A percentile compares a stretch with the other conserved stretches of the same genome.
Evolutionary conservation across 2,888 invertebrate species (phyloP).

Genomic region (Coenonympha arcania): DNA sequence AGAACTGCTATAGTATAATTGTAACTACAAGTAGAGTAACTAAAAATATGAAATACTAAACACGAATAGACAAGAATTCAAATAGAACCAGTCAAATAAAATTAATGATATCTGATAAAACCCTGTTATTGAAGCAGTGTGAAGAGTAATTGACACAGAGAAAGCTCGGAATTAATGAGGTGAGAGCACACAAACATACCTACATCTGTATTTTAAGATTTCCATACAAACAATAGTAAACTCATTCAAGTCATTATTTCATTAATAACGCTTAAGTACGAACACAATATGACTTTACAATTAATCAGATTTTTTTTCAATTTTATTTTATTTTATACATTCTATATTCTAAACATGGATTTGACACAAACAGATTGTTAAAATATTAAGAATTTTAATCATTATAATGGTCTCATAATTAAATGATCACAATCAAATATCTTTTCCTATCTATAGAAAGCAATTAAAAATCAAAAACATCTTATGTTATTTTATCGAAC

Average conservation of each 20-base stretch:
- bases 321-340: not conserved
- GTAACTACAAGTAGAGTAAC: no score
- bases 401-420: no score
- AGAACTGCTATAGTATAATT: no score
- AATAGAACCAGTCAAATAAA: no score
- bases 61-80: no score
- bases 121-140: slow-evolving; percentile 23
- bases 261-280: slow-evolving; percentile 9
- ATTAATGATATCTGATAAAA: slow-evolving; percentile 2
- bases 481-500: no score
- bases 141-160: slow-evolving; percentile 22
- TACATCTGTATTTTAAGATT: slow-evolving; percentile 6
- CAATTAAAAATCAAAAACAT: no score
- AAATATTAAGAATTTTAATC: no score
- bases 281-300: slow-evolving; percentile 14
- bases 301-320: slow-evolving; percentile 1
- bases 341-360: slow-evolving; percentile 1
- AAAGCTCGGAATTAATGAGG: slow-evolving; percentile 22
- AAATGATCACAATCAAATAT: no score
- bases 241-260: slow-evolving; percentile 5
- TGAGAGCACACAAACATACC: slow-evolving; percentile 9
- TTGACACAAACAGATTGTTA: slow-evolving; percentile 2
- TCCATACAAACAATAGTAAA: slow-evolving; percentile 9
- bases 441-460: no score
- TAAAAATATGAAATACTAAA: no score